Percentiles rank a stretch among this genome's conserved stretches.
phyloP scores from a whole-genome alignment of 2,888 invertebrate genomes.

The Himalopsyche japonica region DNA sequence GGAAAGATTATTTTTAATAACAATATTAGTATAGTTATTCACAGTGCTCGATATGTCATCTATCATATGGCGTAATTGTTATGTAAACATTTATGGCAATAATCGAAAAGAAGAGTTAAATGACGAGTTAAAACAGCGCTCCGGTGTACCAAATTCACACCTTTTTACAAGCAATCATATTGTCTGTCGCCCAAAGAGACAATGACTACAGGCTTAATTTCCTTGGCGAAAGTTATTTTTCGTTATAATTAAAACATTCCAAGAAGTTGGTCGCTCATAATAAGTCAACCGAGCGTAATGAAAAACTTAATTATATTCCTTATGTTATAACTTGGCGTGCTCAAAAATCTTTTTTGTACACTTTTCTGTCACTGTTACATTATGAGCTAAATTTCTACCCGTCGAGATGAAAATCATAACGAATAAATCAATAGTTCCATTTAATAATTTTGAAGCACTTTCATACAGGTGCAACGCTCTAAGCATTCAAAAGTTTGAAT shows the following conservation, averaged over 20 bases:
- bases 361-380: too few relatives aligned
- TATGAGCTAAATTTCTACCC: too few relatives aligned
- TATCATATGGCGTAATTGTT: not conserved
- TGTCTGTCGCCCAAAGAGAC: not conserved
- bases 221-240: not conserved
- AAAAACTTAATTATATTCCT: not conserved
- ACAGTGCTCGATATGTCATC: not conserved
- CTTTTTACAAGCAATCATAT: not conserved
- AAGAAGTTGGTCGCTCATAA: not conserved
- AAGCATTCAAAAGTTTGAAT: too few relatives aligned
- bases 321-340: too few relatives aligned
- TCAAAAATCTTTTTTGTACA: too few relatives aligned
- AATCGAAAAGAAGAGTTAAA: not conserved
- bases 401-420: too few relatives aligned
- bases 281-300: not conserved
- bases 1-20: too few relatives aligned
- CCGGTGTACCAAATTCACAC: not conserved
- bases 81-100: not conserved
- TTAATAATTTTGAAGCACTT: too few relatives aligned
- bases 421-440: too few relatives aligned
- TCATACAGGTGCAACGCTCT: too few relatives aligned
- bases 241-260: not conserved
- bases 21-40: not conserved
- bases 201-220: not conserved
- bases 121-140: not conserved